phyloP scores from a whole-genome alignment of 2,888 invertebrate genomes.

The Philonicus albiceps region DNA sequence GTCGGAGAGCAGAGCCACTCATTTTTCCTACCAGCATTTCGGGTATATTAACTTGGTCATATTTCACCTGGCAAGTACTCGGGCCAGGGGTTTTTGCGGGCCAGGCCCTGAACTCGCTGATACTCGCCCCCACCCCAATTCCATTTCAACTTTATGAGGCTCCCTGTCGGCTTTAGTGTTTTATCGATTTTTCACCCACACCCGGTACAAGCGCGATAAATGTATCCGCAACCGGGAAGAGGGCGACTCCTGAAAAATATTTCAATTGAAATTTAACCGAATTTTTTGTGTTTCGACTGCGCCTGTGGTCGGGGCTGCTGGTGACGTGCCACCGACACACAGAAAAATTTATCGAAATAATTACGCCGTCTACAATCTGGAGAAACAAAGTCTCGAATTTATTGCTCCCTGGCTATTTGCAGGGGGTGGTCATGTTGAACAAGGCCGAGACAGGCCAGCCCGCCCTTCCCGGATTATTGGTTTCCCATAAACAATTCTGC shows the following conservation, averaged over 20 bases:
- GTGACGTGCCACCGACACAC: not conserved
- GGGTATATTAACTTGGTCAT: constrained; percentile 23
- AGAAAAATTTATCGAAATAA: not conserved
- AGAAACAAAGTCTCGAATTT: not conserved
- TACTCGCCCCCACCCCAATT: not conserved
- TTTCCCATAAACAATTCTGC: constrained; percentile 17
- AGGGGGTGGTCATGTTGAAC: not conserved
- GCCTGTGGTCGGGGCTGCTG: not conserved
- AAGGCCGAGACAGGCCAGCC: not conserved
- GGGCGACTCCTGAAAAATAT: not conserved
- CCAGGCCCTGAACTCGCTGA: not conserved
- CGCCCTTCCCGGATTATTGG: not conserved
- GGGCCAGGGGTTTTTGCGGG: not conserved
- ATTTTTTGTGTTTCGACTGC: not conserved
- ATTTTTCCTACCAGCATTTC: not conserved
- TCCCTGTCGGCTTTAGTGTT: constrained; percentile 19
- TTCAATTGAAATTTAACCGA: constrained; percentile 12
- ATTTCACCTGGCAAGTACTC: constrained; percentile 13
- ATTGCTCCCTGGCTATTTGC: not conserved
- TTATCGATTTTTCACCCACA: constrained; percentile 29
- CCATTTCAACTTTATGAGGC: constrained; percentile 20
- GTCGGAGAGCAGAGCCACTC: not conserved
- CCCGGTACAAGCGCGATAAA: constrained; percentile 16
- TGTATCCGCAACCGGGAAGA: constrained; percentile 9
- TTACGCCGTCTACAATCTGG: not conserved